Evolutionary conservation across 2,113 vertebrate species (phyloP).

Genomic region (Cebus imitator): DNA sequence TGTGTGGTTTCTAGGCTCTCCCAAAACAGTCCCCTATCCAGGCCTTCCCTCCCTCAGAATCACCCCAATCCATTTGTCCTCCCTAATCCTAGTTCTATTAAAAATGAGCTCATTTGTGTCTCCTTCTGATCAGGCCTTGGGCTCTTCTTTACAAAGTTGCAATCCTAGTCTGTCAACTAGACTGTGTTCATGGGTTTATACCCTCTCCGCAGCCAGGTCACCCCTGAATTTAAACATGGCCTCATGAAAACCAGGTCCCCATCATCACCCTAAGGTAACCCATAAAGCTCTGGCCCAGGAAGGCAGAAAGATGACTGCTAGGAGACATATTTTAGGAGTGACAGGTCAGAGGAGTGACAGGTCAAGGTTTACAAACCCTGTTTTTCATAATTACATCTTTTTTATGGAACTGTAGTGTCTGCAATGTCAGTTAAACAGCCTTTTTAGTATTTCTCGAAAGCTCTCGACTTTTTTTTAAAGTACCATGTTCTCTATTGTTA

Average conservation of each 20-base stretch:
- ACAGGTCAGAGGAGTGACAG: neutral
- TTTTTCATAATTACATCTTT: neutral
- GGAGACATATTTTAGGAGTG: neutral
- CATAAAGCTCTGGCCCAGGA: neutral
- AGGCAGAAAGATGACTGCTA: neutral
- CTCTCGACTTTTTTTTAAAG: neutral
- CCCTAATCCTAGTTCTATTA: neutral
- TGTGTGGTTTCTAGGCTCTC: neutral
- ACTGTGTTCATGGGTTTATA: neutral
- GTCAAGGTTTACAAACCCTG: neutral
- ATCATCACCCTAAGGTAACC: neutral
- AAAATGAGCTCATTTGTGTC: neutral
- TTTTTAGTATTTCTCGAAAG: neutral
- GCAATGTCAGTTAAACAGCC: neutral
- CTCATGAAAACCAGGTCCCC: neutral
- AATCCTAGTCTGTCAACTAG: neutral
- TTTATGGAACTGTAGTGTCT: neutral
- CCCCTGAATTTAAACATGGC: neutral
- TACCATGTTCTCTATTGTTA: neutral
- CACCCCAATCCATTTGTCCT: neutral
- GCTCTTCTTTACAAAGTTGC: neutral
- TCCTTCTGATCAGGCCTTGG: neutral
- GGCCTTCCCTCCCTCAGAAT: neutral
- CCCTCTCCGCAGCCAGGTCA: neutral
- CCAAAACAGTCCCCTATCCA: neutral